Evolutionary conservation across 2,797 vertebrate genomes (phyloP).

Genomic region (Betta splendens): DNA sequence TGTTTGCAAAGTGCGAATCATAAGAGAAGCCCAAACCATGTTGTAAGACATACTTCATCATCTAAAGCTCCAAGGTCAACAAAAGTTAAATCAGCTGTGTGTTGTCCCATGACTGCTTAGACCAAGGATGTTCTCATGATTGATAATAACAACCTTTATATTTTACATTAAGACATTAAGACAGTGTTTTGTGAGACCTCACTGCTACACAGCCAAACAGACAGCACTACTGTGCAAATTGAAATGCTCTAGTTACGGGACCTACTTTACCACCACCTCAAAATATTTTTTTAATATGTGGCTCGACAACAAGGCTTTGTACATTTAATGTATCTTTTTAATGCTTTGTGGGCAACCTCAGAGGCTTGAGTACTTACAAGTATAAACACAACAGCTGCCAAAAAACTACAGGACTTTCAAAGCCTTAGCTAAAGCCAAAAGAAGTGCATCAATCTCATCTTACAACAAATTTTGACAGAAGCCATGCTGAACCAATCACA

Average conservation of each 20-base stretch:
- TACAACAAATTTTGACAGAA: constrained; percentile 12
- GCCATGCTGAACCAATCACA: not conserved
- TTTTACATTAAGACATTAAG: too few species aligned
- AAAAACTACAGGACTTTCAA: not conserved
- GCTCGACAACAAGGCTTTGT: not conserved
- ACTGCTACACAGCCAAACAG: not conserved
- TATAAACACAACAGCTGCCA: not conserved
- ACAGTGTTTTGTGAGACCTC: not conserved
- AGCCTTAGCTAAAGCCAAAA: not conserved
- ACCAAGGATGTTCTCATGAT: constrained; percentile 7
- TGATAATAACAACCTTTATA: constrained; percentile 16
- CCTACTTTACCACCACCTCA: too few species aligned
- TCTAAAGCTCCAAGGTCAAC: constrained; percentile 12
- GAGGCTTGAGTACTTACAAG: too few species aligned
- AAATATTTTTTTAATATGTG: not conserved
- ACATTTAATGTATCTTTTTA: not conserved
- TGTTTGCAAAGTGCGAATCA: constrained; percentile 12
- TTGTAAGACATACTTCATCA: constrained; percentile 8
- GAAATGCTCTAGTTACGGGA: too few species aligned
- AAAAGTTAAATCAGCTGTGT: constrained; percentile 25
- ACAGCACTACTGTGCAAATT: not conserved
- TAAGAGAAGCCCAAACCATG: constrained; percentile 27
- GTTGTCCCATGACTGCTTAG: constrained; percentile 29
- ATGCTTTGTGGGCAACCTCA: too few species aligned
- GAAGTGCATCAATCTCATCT: not conserved